Conservation (phyloP, 2,113 vertebrate genomes). For the Psophia crepitans region DNA sequence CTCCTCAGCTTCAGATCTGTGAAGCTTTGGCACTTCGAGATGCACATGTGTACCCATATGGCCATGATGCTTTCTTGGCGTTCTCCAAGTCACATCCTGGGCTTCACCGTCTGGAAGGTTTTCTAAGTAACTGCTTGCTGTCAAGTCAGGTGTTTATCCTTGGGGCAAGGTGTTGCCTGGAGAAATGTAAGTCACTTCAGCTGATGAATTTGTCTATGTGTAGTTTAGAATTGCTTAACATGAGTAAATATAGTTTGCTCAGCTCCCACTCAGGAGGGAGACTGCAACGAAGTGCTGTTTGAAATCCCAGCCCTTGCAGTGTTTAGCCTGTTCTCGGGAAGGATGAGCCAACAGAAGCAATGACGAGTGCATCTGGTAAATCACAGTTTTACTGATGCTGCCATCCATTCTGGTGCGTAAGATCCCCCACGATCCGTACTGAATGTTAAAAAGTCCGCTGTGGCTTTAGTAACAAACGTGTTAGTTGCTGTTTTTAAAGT, state of each 20-base stretch:
- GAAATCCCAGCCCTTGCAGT: neutral
- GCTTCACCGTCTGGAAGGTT: neutral
- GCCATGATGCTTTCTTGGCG: neutral
- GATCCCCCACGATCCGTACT: neutral
- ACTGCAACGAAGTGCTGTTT: neutral
- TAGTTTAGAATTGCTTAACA: neutral
- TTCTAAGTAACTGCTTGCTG: neutral
- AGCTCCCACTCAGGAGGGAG: neutral
- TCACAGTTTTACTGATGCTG: neutral
- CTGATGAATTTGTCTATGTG: neutral
- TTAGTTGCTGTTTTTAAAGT: neutral
- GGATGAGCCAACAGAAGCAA: neutral
- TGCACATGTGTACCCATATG: rapidly evolving
- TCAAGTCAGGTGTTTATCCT: neutral
- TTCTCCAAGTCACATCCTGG: neutral
- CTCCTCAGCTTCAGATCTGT: neutral
- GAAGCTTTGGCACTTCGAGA: neutral
- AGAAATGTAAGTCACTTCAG: neutral
- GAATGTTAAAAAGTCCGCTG: neutral
- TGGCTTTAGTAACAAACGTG: neutral
- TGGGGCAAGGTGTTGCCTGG: neutral
- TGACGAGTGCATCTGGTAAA: neutral
- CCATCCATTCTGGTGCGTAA: neutral
- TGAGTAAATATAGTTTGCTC: neutral
- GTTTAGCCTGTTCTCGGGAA: neutral